Evolutionary conservation across 2,113 vertebrate species (phyloP), one percentile per base, ranked within the genome.

Genomic region (Halcyon malimbica): DNA sequence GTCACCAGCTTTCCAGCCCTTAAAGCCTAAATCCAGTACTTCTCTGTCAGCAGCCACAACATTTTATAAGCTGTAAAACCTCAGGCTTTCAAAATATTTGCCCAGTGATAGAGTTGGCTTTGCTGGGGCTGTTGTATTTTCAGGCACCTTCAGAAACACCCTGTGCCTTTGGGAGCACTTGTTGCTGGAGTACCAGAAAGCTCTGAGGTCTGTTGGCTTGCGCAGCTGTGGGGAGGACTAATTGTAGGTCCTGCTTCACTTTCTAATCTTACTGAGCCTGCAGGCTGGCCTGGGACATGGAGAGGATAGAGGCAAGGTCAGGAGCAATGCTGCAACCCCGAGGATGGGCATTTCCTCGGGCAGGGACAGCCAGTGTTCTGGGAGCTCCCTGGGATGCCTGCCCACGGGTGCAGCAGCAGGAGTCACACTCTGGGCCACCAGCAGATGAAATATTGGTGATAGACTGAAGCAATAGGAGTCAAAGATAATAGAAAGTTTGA

Each of bases 211-310:
- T 51, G 17, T 25, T 87, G 25, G 26, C 31, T 63, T 37, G 68
- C 2, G 1, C 8, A 35, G 53, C 69, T 24, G 19, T 9, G 17
- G 25, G 54, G 56, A 56, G 37, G 39, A 81, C 23, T 37, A 77
- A 65, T 63, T n/a, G 19, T 16, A 50, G 24, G 19, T 56, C 53
- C 60, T 67, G 37, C 79, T 83, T 77, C 59, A 29, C n/a, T 33
- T 80, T 29, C 46, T 60, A 4, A 48, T 16, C 75, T 44, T 83
- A 16, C 42, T 0, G 1, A 82, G 59, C 31, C 60, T 71, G 41
- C 63, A 50, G 44, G 54, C 39, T 51, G 31, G 82, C 37, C 28
- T 31, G 0, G 0, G 46, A 76, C 24, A 25, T 0, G 0, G 44
- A 76, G 24, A 46, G 39, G 17, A 23, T 16, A 54, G 15, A 39